Evolutionary conservation across 2,888 invertebrate genomes (phyloP).

Genomic region (Patella depressa): DNA sequence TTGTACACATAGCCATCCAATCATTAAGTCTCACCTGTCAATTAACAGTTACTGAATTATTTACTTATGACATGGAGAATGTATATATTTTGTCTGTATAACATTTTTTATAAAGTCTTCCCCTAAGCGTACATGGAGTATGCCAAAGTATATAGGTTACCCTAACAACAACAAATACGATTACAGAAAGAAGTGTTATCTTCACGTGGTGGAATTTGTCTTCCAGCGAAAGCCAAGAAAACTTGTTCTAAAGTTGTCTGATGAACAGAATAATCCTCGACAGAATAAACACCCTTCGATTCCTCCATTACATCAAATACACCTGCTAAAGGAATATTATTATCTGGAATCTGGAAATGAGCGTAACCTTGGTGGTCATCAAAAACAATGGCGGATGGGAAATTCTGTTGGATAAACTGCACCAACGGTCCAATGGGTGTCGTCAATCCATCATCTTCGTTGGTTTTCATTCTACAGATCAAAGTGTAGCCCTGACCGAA

Average conservation of each 20-base stretch:
- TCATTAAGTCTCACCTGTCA: no score
- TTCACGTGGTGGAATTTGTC: conserved; percentile 48
- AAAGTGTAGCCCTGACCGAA: conserved; percentile 80
- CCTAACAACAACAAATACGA: no score
- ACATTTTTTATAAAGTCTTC: no score
- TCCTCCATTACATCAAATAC: conserved; percentile 68
- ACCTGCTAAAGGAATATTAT: conserved; percentile 59
- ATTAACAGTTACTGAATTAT: no score
- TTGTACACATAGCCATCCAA: no score
- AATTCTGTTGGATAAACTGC: neutral
- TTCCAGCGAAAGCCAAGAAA: conserved; percentile 72
- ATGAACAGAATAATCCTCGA: conserved; percentile 68
- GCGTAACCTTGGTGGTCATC: conserved; percentile 78
- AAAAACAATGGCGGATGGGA: conserved; percentile 75
- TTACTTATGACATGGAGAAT: no score
- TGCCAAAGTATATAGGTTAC: no score
- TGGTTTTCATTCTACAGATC: conserved; percentile 71
- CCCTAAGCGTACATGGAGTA: no score
- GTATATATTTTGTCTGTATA: no score
- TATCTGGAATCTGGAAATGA: conserved; percentile 64
- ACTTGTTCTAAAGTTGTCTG: conserved; percentile 70
- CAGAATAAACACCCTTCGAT: conserved; percentile 49
- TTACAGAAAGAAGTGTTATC: neutral
- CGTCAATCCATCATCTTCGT: neutral
- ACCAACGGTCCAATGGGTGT: neutral